These are phyloP conservation scores for Andrena chrysosceles DNA, from an alignment of 2,888 invertebrate species.

Conservation along the genomic window DNA sequence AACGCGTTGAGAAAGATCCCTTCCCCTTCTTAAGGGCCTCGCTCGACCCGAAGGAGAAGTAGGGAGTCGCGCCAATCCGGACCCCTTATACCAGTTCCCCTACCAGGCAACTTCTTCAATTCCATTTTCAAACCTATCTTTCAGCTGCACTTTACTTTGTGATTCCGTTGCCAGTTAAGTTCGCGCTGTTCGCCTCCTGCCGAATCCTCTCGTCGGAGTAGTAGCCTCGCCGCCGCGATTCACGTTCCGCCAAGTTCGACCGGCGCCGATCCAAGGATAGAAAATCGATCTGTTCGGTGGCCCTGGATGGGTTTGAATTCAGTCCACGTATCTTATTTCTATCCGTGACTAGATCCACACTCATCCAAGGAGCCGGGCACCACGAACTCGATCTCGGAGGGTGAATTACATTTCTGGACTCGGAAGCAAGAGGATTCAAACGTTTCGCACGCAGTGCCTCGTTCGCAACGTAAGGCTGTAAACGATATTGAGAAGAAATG, in stretches of 20 bases:
- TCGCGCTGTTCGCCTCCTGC: constrained; percentile 13
- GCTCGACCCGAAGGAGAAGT: constrained; percentile 31
- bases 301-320: constrained; percentile 91
- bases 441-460: neutral
- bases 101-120: constrained; percentile 52
- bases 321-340: constrained; percentile 88
- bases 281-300: constrained; percentile 64
- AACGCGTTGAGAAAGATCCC: constrained; percentile 51
- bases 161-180: constrained; percentile 49
- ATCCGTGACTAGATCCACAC: constrained; percentile 93
- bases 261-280: constrained; percentile 17
- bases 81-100: constrained; percentile 58
- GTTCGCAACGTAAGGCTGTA: constrained; percentile 2
- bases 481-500: neutral
- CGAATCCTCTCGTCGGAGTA: constrained; percentile 1
- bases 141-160: constrained; percentile 62
- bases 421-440: neutral
- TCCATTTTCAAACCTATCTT: constrained; percentile 71
- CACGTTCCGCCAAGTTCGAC: neutral
- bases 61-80: constrained; percentile 51
- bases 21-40: constrained; percentile 59
- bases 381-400: constrained; percentile 47
- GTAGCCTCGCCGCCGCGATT: neutral
- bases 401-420: constrained; percentile 5
- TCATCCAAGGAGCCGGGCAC: constrained; percentile 89